Evolutionary conservation across 2,113 vertebrate species (phyloP).

Genomic region (Thamnophis sirtalis): DNA sequence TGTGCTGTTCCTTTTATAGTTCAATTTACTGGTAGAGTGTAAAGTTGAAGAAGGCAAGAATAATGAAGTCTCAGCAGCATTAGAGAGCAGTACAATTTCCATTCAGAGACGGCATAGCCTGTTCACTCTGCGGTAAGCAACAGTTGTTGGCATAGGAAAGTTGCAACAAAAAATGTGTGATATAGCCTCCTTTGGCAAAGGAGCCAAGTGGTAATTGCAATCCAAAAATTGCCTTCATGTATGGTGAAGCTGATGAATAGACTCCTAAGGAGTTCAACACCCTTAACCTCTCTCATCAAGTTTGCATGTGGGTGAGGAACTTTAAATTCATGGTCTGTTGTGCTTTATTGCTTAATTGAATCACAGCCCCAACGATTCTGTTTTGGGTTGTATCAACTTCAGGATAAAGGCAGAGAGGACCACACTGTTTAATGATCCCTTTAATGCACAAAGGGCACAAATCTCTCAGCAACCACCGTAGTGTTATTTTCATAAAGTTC

Average conservation of each 20-base stretch:
- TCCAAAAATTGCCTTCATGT: neutral
- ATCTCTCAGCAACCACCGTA: neutral
- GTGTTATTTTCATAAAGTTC: neutral
- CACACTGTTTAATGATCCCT: slow-evolving; percentile 4
- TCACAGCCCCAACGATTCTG: neutral
- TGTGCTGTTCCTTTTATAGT: neutral
- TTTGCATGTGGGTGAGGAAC: neutral
- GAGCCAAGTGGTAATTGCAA: neutral
- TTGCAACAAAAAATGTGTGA: neutral
- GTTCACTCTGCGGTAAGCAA: neutral
- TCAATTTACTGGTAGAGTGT: too few relatives aligned
- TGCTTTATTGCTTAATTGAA: neutral
- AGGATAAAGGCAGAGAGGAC: neutral
- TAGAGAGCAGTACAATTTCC: neutral
- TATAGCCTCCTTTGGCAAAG: neutral
- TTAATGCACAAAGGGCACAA: neutral
- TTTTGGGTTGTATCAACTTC: slow-evolving; percentile 7
- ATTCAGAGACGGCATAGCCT: neutral
- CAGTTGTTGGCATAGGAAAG: neutral
- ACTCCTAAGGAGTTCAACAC: neutral
- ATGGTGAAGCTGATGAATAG: neutral
- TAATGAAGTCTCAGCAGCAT: neutral
- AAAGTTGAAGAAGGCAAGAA: neutral
- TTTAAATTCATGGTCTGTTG: neutral
- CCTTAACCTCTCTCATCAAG: neutral